Percentiles rank a stretch among this genome's conserved stretches.
Evolutionary conservation across 2,797 vertebrate species (phyloP).

Genomic region (Phataginus tetradactyla): DNA sequence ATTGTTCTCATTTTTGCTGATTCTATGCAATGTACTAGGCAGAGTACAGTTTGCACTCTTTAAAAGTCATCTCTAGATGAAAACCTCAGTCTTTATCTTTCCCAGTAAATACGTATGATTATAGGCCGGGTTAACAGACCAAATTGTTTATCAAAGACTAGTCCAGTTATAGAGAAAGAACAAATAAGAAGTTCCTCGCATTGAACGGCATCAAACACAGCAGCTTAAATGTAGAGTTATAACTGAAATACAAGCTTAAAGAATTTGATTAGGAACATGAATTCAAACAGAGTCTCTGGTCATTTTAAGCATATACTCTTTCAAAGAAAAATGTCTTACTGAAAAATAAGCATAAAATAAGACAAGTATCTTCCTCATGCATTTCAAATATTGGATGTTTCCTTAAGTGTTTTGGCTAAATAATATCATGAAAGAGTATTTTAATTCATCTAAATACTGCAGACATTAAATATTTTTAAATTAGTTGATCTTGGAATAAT

Average conservation of each 20-base stretch:
- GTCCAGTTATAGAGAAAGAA: constrained; percentile 9
- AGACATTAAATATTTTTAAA: constrained; percentile 26
- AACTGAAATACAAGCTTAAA: constrained; percentile 12
- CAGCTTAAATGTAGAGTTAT: constrained; percentile 1
- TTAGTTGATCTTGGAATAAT: background rate
- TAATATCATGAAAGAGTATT: background rate
- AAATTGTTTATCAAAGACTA: constrained; percentile 9
- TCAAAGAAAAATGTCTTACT: background rate
- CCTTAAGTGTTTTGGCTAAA: background rate
- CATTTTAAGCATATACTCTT: background rate
- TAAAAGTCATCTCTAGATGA: constrained; percentile 11
- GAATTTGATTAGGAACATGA: background rate
- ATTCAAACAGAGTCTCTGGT: background rate
- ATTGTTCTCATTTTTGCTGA: background rate
- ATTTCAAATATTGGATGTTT: background rate
- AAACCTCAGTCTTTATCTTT: background rate
- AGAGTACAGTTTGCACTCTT: background rate
- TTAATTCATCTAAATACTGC: background rate
- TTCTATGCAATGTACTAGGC: background rate
- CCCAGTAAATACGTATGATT: background rate
- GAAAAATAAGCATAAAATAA: constrained; percentile 30
- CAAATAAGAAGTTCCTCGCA: background rate
- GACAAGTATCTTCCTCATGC: background rate
- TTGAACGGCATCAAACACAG: constrained; percentile 37
- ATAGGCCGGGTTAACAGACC: background rate